phyloP scores from a whole-genome alignment of 2,797 vertebrate genomes.

The Neosalanx taihuensis region DNA sequence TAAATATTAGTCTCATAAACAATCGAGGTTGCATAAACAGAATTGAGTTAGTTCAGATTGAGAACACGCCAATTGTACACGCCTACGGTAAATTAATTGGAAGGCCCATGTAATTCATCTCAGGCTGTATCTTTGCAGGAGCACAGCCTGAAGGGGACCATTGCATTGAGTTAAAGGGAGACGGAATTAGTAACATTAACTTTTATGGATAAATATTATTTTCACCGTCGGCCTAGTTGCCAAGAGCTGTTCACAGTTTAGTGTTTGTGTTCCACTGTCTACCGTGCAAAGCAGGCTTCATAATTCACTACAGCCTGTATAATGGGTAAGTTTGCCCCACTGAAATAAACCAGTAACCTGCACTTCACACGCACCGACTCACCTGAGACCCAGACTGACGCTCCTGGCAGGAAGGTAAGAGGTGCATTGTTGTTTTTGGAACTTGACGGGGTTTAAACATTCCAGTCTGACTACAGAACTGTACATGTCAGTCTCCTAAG shows the following conservation, averaged over 20 bases:
- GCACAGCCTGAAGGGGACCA: background rate
- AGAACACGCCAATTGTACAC: background rate
- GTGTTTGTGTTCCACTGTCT: constrained; percentile 35
- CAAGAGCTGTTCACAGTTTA: constrained; percentile 38
- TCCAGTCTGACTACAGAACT: constrained; percentile 40
- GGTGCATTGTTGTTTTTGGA: constrained; percentile 55
- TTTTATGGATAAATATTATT: constrained; percentile 25
- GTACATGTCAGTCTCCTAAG: constrained; percentile 43
- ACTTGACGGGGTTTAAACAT: constrained; percentile 28
- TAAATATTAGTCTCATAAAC: background rate
- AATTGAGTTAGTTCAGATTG: no score
- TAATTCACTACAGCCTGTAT: constrained; percentile 11
- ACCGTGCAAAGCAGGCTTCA: constrained; percentile 39
- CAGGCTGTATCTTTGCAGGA: background rate
- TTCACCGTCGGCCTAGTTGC: constrained; percentile 29
- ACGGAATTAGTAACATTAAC: constrained; percentile 10
- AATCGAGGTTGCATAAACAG: background rate
- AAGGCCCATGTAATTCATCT: constrained; percentile 7
- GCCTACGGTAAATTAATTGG: background rate
- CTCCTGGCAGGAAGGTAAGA: constrained; percentile 31
- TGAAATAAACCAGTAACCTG: constrained; percentile 19
- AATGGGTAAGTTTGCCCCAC: constrained; percentile 11
- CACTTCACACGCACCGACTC: constrained; percentile 33
- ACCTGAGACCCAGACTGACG: constrained; percentile 28
- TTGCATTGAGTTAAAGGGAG: constrained; percentile 21